Evolutionary conservation across 1,140 invertebrate genomes (phyloP), one percentile per base, ranked within the genome.

Genomic region (Melipona quadrifasciata): DNA sequence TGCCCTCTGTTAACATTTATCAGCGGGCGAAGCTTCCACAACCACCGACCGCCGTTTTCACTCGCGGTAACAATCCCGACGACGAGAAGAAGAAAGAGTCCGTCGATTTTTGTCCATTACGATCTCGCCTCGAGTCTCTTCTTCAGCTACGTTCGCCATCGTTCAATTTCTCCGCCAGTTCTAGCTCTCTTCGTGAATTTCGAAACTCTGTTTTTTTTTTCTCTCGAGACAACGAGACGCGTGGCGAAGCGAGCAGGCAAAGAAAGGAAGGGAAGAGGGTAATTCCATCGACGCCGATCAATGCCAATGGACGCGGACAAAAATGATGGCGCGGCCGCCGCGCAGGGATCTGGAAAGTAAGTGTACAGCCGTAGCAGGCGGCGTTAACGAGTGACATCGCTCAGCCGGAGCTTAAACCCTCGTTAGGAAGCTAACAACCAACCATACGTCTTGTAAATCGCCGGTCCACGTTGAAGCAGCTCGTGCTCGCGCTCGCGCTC

Each of bases 361-460:
- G 83, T 84, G 71, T 84, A 84, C 82, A 84, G 61, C 58, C 73
- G 57, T 64, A 70, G 77, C 71, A 85, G 61, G 77, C 79, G 82
- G 80, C 84, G 87, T 89, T 90, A 92, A 92, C 90, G 91, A 92
- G 90, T 91, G 72, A 81, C 90, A 92, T 92, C 87, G 82, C 78
- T 92, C 86, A 87, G 80, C 71, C 72, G 82, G 82, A 87, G 89
- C 90, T 92, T 92, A 90, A 92, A 91, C 84, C 88, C 89, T 92
- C 91, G 91, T 92, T 92, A 91, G 88, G 75, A 84, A 80, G 87
- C 88, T 91, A 92, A 92, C 90, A 91, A 86, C 86, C 85, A 72
- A 77, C 86, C 85, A 90, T 92, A 87, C 87, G 86, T 92, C 91
- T 91, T 90, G 84, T 79, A 84, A 88, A 90, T 90, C 87, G 88